Evolutionary conservation across 1,140 invertebrate genomes (phyloP).

Genomic region (Drosophila ironensis): DNA sequence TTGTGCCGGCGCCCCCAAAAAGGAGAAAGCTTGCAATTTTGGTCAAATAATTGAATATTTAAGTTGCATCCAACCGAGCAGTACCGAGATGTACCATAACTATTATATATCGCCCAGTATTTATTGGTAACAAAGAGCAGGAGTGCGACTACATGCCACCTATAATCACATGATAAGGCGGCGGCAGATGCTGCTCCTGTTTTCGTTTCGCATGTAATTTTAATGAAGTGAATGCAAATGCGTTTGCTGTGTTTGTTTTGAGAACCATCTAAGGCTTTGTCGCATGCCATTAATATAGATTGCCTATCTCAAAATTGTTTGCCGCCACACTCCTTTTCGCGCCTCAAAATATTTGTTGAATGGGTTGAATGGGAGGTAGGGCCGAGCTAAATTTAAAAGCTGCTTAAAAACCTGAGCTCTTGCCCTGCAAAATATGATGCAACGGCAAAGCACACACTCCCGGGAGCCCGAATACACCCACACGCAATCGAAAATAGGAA

Average conservation of each 20-base stretch:
- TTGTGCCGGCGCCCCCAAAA: too few relatives aligned
- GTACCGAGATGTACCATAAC: too few relatives aligned
- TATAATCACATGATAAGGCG: conserved; percentile 39
- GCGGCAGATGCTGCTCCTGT: conserved; percentile 16
- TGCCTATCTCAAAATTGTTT: conserved; percentile 1
- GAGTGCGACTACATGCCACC: background rate
- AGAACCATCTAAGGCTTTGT: conserved; percentile 4
- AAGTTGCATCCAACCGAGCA: conserved; percentile 31
- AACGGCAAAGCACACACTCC: conserved; percentile 31
- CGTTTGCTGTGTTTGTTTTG: conserved; percentile 22
- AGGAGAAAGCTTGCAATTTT: conserved; percentile 15
- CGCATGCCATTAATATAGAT: conserved; percentile 37
- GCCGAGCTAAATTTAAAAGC: conserved; percentile 40
- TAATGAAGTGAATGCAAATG: conserved; percentile 38
- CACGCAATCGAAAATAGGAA: background rate
- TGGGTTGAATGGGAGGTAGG: background rate
- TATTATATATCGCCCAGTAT: conserved; percentile 16
- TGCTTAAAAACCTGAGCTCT: conserved; percentile 53
- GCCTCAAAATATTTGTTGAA: background rate
- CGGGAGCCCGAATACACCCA: background rate
- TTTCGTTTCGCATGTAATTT: conserved; percentile 35
- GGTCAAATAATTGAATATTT: conserved; percentile 69
- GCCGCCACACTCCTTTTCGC: background rate
- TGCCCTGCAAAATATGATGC: conserved; percentile 32
- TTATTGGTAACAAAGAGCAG: conserved; percentile 15